Percentiles rank a stretch among this genome's conserved stretches.
Conservation (phyloP, 2,113 vertebrate genomes). For the Hippolais icterina region DNA sequence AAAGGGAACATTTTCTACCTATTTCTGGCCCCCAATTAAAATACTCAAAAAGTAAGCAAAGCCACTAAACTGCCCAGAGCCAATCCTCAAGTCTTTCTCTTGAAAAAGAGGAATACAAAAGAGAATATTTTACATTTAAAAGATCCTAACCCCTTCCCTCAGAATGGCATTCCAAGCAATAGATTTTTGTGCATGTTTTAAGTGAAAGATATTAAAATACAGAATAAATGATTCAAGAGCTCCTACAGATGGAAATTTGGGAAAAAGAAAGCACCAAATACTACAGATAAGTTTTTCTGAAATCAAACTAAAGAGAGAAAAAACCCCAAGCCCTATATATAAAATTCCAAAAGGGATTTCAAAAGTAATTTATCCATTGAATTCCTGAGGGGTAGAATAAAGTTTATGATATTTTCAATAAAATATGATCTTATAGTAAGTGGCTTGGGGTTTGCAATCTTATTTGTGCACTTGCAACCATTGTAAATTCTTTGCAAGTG, state of each 20-base stretch:
- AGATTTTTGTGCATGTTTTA: background rate
- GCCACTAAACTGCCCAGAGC: background rate
- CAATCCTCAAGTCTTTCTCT: background rate
- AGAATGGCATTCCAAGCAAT: constrained; percentile 13
- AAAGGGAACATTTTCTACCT: background rate
- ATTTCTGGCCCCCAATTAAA: background rate
- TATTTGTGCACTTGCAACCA: constrained; percentile 51
- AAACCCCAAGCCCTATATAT: background rate
- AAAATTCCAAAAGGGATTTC: constrained; percentile 49
- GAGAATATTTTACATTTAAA: background rate
- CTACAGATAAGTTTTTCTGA: constrained; percentile 30
- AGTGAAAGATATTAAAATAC: constrained; percentile 51
- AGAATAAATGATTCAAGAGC: constrained; percentile 50
- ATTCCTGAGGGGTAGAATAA: constrained; percentile 59
- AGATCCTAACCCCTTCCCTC: background rate
- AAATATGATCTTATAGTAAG: constrained; percentile 59
- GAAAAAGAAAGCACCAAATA: constrained; percentile 16
- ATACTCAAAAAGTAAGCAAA: background rate
- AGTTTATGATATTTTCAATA: constrained; percentile 66
- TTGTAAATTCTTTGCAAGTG: constrained; percentile 37
- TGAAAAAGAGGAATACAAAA: background rate
- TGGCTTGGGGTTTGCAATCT: constrained; percentile 39
- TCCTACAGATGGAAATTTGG: constrained; percentile 35
- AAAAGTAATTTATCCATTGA: constrained; percentile 63
- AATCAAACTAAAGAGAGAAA: constrained; percentile 27